These are phyloP conservation scores for Drosophila fungiperda DNA, from an alignment of 2,888 invertebrate genomes.

Conservation along the genomic window DNA sequence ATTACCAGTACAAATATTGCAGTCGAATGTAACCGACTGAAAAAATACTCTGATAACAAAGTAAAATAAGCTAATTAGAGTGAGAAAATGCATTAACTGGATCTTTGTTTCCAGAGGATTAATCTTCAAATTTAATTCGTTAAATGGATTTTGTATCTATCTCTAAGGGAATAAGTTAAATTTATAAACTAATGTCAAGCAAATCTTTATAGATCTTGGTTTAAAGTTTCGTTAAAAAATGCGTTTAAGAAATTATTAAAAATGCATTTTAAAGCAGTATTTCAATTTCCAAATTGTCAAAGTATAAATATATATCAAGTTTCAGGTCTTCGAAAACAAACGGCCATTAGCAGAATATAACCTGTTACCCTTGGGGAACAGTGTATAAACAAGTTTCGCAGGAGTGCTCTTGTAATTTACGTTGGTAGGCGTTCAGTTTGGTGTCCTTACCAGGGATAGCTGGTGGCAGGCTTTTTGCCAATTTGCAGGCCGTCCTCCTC, in stretches of 20 bases:
- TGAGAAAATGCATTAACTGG: background rate
- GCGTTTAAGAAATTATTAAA: background rate
- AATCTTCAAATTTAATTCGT: background rate
- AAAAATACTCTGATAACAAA: background rate
- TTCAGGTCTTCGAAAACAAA: background rate
- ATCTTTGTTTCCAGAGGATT: background rate
- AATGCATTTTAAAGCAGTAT: background rate
- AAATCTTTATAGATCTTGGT: background rate
- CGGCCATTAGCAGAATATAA: background rate
- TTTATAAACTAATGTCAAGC: background rate
- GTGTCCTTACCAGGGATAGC: conserved; percentile 89
- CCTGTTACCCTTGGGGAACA: background rate
- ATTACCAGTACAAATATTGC: background rate
- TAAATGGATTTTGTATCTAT: background rate
- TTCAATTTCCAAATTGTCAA: background rate
- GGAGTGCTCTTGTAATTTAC: background rate
- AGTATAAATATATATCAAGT: background rate
- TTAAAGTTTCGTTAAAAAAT: background rate
- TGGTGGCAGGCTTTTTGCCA: conserved; percentile 89
- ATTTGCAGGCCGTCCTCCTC: conserved; percentile 86
- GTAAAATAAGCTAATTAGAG: background rate
- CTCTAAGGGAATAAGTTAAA: background rate
- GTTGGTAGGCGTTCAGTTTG: background rate
- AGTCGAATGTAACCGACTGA: background rate
- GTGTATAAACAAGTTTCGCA: background rate